Percentiles rank a stretch among this genome's conserved stretches.
phyloP scores from a whole-genome alignment of 2,888 invertebrate species.

The Megamerina dolium region DNA sequence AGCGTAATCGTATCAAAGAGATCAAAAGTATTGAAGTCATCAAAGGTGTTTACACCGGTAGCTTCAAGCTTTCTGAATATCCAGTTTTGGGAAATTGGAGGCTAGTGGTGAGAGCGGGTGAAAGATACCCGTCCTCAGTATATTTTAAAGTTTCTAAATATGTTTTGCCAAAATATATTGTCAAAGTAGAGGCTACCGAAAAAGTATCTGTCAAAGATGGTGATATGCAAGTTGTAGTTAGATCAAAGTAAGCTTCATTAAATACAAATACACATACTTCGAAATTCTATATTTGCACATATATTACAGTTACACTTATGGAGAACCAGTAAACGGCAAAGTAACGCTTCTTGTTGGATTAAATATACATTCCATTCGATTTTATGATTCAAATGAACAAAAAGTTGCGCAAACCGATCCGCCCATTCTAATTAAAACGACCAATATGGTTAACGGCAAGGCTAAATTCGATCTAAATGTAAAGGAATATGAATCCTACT shows the following conservation, averaged over 20 bases:
- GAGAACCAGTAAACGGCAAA: conserved; percentile 80
- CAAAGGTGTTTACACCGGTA: conserved; percentile 60
- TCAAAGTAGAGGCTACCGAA: conserved; percentile 73
- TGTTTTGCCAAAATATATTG: conserved; percentile 86
- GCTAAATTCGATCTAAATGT: conserved; percentile 39
- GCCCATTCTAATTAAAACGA: conserved; percentile 27
- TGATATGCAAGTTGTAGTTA: conserved; percentile 67
- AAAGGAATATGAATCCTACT: conserved; percentile 29
- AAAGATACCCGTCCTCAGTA: conserved; percentile 27
- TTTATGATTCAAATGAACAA: conserved; percentile 1
- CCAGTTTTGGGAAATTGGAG: conserved; percentile 89
- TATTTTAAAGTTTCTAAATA: conserved; percentile 74
- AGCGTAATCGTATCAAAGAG: conserved; percentile 75
- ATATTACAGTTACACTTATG: conserved; percentile 59
- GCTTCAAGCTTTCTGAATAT: conserved; percentile 66
- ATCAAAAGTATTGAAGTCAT: conserved; percentile 57
- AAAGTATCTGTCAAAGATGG: conserved; percentile 78
- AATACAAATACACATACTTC: neutral
- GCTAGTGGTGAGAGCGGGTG: conserved; percentile 36
- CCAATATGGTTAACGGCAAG: conserved; percentile 40
- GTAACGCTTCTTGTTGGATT: conserved; percentile 69
- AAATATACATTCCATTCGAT: conserved; percentile 42
- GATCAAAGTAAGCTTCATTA: conserved; percentile 34
- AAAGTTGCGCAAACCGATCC: conserved; percentile 24
- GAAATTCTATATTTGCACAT: neutral